Evolutionary conservation across 2,113 vertebrate genomes (phyloP), one percentile per base, ranked within the genome.

Genomic region (Cervus canadensis): DNA sequence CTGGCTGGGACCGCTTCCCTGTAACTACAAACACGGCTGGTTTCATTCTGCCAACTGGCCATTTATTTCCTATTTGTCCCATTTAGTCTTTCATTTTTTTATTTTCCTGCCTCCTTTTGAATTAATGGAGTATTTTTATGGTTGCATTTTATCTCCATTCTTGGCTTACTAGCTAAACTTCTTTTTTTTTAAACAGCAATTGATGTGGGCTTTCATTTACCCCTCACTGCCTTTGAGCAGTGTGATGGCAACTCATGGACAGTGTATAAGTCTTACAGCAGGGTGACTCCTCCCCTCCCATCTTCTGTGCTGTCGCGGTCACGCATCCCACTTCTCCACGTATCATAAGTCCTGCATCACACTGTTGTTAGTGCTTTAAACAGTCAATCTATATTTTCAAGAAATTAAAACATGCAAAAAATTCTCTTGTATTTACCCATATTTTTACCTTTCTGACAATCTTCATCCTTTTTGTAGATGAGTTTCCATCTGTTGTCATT

Each of bases 101-200:
- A 64, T 52, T 52, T 74, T 40, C 28, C 23, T 91, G 21, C 26
- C n/a, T 84, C 54, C 48, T 88, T 91, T 92, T 89, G 19, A 30
- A 79, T 89, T 88, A 79, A 57, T 59, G 48, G 54, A 86, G 25
- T 87, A 40, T 94, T 89, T 92, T 94, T 81, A 91, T 94, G 14
- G 79, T 84, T 97, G 8, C 11, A 52, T 78, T 95, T 95, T 83
- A 90, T 91, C 15, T 96, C 19, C 33, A 74, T 54, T 92, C 19
- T 93, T 95, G 76, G 56, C 33, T 84, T 84, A 79, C 36, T 79
- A 88, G 3, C 25, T 60, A 30, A 43, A 52, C 8, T 23, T 87
- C 48, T 74, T 82, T 50, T 48, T 36, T 76, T 82, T 25, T 2
- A 48, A 60, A 52, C 15, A 43, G 36, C 91, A 78, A 45, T 85